Conservation (phyloP, 2,113 vertebrate genomes). For the Cinclus cinclus region DNA sequence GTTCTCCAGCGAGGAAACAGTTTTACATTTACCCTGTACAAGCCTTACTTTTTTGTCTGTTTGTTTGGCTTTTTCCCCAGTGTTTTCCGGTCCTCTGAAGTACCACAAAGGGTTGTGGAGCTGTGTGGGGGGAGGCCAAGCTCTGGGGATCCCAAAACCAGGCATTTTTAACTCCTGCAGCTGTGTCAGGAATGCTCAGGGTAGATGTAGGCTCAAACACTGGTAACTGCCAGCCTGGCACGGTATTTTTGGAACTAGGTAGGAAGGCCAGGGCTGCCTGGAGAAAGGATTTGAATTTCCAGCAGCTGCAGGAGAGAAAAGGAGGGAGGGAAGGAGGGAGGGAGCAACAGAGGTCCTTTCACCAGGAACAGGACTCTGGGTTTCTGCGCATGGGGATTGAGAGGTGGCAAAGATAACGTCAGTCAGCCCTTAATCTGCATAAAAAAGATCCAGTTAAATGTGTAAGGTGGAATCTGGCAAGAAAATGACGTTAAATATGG, state of each 20-base stretch:
- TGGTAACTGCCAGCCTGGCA: not conserved
- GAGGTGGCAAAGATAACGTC: conserved; percentile 67
- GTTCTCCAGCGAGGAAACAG: not conserved
- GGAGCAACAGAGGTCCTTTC: conserved; percentile 56
- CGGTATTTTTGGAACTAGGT: conserved; percentile 19
- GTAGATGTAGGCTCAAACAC: not conserved
- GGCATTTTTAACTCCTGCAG: conserved; percentile 20
- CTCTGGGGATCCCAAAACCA: not conserved
- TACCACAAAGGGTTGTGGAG: not conserved
- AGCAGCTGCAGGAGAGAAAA: conserved; percentile 59
- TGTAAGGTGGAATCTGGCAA: conserved; percentile 64
- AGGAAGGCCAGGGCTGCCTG: conserved; percentile 31
- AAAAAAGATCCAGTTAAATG: conserved; percentile 70
- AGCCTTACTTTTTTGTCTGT: not conserved
- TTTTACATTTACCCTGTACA: not conserved
- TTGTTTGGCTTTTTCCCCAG: not conserved
- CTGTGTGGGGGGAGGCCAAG: not conserved
- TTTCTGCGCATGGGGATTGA: conserved; percentile 66
- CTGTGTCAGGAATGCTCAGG: not conserved
- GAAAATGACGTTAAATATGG: conserved; percentile 63
- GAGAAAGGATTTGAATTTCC: conserved; percentile 51
- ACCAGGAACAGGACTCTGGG: conserved; percentile 64
- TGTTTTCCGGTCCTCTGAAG: conserved; percentile 6
- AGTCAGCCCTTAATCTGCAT: conserved; percentile 69
- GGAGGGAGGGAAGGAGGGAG: conserved; percentile 40